phyloP scores from a whole-genome alignment of 2,797 vertebrate species.

The Hipposideros larvatus region DNA sequence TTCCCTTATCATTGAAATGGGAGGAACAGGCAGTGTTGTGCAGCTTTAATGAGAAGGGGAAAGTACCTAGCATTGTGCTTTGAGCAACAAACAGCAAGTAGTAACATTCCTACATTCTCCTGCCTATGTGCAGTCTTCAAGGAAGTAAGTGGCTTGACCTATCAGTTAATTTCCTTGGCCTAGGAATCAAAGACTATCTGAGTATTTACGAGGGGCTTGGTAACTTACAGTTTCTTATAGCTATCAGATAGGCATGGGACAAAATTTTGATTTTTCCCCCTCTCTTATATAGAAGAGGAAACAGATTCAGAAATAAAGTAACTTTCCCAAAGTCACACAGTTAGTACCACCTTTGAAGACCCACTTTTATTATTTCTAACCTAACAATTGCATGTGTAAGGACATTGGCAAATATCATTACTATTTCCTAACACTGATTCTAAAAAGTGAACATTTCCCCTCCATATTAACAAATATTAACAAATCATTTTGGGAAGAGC shows the following conservation, averaged over 20 bases:
- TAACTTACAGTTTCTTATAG: neutral
- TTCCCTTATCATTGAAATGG: slow-evolving; percentile 1
- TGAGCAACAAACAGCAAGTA: neutral
- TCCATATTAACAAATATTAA: neutral
- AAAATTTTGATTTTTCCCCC: neutral
- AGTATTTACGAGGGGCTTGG: neutral
- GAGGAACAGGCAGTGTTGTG: neutral
- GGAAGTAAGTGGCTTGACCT: neutral
- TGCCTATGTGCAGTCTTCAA: neutral
- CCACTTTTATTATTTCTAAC: neutral
- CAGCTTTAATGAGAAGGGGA: neutral
- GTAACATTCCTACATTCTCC: neutral
- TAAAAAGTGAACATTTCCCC: neutral
- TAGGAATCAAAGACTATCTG: slow-evolving; percentile 19
- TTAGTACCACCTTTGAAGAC: neutral
- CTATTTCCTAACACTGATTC: neutral
- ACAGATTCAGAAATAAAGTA: neutral
- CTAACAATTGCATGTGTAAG: neutral
- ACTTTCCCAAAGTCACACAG: neutral
- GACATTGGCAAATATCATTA: neutral
- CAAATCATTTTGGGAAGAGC: neutral
- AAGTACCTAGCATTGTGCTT: neutral
- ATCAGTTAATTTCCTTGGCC: slow-evolving; percentile 11
- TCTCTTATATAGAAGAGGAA: neutral
- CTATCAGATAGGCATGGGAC: neutral